Evolutionary conservation across 2,113 vertebrate genomes (phyloP), one percentile per base, ranked within the genome.

Genomic region (Cettia cetti): DNA sequence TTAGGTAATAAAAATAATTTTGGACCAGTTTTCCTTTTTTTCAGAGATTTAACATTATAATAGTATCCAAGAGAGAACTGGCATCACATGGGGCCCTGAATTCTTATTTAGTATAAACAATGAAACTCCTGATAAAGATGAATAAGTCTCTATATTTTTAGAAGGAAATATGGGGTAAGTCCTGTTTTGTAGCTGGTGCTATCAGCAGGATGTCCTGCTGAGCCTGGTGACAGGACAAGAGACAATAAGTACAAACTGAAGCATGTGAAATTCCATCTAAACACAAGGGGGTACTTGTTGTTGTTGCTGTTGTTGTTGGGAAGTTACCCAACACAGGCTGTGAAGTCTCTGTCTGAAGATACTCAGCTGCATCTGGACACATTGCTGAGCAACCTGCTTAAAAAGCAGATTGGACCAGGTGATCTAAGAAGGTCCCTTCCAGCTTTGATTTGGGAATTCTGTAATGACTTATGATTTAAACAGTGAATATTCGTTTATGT

Each of bases 121-220:
- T 64, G 35, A 52, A 74, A 63, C 11, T 63, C 24, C 19, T 52
- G 53, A 81, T 71, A 70, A 75, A 63, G 12, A 13, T 81, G 9
- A 83, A 28, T 11, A 86, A 63, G 9, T 30, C 13, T 57, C 23
- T 54, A 56, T 33, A 31, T 68, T 93, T 94, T 75, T 7, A 2
- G 14, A 70, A 86, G 80, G 65, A 94, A 95, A 81, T 49, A n/a
- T 2, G 22, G 65, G 31, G 68, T 78, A 54, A 63, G 88, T 86
- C 69, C 76, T 89, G 35, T 69, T 86, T 90, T 54, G 47, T 59
- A 84, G 47, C 21, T 83, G 19, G 47, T 81, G 47, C 44, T 86
- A 66, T 92, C 80, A 94, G 71, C 76, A 92, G 76, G 83, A 92
- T 75, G 40, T 96, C 68, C 68, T 91, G 35, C 33, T 79, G 61